Conservation (phyloP, 2,113 vertebrate species). For the Larimichthys polyactis region DNA sequence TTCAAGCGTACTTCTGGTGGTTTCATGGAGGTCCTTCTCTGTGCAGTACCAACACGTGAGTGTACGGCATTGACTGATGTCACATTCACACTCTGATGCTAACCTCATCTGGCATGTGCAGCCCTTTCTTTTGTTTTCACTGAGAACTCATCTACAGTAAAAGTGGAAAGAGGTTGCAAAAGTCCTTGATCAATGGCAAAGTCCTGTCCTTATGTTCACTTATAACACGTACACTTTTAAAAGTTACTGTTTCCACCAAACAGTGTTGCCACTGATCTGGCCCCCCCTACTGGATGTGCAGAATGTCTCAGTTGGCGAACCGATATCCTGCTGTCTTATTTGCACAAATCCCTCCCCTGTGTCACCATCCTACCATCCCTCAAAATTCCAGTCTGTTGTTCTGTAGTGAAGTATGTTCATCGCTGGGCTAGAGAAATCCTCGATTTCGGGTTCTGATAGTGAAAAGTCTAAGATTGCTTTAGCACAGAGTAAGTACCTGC, state of each 20-base stretch:
- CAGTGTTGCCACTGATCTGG: conserved; percentile 54
- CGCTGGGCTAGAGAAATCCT: conserved; percentile 9
- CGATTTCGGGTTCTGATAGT: background rate
- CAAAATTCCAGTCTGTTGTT: conserved; percentile 20
- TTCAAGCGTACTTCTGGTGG: background rate
- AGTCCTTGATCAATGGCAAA: conserved; percentile 14
- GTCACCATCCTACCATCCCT: conserved; percentile 11
- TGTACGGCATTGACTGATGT: conserved; percentile 57
- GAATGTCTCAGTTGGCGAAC: conserved; percentile 58
- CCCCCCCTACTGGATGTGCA: conserved; percentile 38
- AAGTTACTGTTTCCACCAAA: conserved; percentile 31
- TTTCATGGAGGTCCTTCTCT: conserved; percentile 28
- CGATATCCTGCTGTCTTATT: conserved; percentile 40
- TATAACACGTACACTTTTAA: conserved; percentile 18
- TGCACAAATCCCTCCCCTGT: conserved; percentile 11
- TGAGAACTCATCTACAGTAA: conserved; percentile 35
- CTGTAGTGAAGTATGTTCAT: background rate
- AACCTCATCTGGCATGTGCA: conserved; percentile 70
- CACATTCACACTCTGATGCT: conserved; percentile 69
- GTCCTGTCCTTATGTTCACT: background rate
- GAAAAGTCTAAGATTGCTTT: conserved; percentile 1
- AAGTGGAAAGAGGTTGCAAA: conserved; percentile 36
- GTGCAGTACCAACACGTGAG: conserved; percentile 11
- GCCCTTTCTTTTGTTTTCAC: conserved; percentile 63
- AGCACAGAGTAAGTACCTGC: conserved; percentile 2